Evolutionary conservation across 2,888 invertebrate genomes (phyloP).

Genomic region (Lutraria lutraria): DNA sequence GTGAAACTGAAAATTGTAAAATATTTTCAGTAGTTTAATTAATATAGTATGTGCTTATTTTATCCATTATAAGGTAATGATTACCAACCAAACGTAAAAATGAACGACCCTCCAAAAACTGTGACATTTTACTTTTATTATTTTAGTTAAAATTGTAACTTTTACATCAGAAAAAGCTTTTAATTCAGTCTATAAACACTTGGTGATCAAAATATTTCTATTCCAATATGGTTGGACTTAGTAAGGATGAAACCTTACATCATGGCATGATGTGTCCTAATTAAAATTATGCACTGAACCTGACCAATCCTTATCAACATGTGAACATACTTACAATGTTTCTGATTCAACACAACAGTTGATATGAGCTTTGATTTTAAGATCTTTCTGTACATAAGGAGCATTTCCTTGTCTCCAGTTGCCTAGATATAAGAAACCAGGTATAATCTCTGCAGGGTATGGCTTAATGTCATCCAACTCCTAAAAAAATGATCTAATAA

Average conservation of each 20-base stretch:
- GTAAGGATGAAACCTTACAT: too few relatives aligned
- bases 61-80: neutral
- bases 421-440: slow-evolving; percentile 85
- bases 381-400: slow-evolving; percentile 85
- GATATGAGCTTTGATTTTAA: slow-evolving; percentile 85
- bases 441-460: slow-evolving; percentile 86
- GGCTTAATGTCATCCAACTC: slow-evolving; percentile 86
- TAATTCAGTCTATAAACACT: too few relatives aligned
- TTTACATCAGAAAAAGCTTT: too few relatives aligned
- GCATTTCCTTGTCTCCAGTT: slow-evolving; percentile 85
- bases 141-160: neutral
- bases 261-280: too few relatives aligned
- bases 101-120: neutral
- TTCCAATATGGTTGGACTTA: too few relatives aligned
- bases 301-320: too few relatives aligned
- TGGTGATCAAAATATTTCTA: too few relatives aligned
- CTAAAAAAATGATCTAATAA: slow-evolving; percentile 68
- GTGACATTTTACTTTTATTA: neutral
- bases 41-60: too few relatives aligned
- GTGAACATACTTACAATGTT: slow-evolving; percentile 80
- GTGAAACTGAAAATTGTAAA: slow-evolving; percentile 74
- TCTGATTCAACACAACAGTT: slow-evolving; percentile 84
- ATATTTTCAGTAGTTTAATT: too few relatives aligned
- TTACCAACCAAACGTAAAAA: neutral
- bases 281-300: too few relatives aligned